Conservation (phyloP, 1,140 invertebrate genomes). For the Drosophila sturtevanti region DNA sequence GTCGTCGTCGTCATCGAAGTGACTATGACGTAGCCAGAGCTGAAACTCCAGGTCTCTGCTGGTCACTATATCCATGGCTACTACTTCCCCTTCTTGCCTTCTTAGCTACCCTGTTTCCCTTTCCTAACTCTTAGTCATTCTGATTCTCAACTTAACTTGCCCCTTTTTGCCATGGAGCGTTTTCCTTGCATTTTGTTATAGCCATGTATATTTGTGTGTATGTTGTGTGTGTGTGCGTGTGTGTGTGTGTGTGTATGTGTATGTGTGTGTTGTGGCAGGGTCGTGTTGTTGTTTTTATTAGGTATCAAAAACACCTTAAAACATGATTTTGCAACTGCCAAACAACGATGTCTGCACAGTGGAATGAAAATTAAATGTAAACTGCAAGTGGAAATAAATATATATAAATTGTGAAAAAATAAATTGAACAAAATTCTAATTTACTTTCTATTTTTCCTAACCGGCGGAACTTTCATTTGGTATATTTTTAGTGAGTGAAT, state of each 20-base stretch:
- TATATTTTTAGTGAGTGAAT: too few relatives aligned
- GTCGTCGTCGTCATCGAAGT: slow-evolving; percentile 50
- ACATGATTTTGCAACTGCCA: slow-evolving; percentile 79
- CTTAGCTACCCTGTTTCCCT: background rate
- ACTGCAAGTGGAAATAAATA: background rate
- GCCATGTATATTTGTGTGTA: slow-evolving; percentile 10
- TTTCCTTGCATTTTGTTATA: slow-evolving; percentile 45
- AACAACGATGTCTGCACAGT: slow-evolving; percentile 54
- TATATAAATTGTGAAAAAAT: too few relatives aligned
- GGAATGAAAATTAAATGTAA: slow-evolving; percentile 21
- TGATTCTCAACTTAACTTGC: slow-evolving; percentile 32
- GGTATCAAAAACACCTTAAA: slow-evolving; percentile 81
- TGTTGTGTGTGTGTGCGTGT: slow-evolving; percentile 14
- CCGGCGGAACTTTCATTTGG: too few relatives aligned
- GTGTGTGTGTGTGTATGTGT: slow-evolving; percentile 17
- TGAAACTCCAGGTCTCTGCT: slow-evolving; percentile 6
- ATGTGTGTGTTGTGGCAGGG: slow-evolving; percentile 19
- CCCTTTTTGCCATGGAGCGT: slow-evolving; percentile 64
- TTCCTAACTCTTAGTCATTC: slow-evolving; percentile 14
- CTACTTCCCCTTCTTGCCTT: slow-evolving; percentile 2
- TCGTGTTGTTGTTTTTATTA: slow-evolving; percentile 79
- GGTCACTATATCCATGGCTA: slow-evolving; percentile 1
- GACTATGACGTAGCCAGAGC: slow-evolving; percentile 65
- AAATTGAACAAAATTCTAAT: too few relatives aligned
- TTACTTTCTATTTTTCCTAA: too few relatives aligned